phyloP scores from a whole-genome alignment of 2,888 invertebrate species.

The Harpalus rubripes region DNA sequence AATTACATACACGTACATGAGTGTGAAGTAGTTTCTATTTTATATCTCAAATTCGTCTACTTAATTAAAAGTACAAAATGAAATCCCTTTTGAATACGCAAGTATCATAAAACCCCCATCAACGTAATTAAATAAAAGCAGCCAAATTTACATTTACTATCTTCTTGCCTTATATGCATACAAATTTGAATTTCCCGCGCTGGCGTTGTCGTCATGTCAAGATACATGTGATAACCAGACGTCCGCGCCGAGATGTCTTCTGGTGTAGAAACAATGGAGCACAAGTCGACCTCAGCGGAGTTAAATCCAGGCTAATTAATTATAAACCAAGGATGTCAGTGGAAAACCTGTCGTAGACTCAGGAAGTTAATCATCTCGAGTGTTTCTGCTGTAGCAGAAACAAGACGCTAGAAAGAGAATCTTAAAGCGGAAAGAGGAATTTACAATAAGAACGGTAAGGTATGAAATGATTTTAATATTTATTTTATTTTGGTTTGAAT shows the following conservation, averaged over 20 bases:
- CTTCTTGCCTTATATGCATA: background rate
- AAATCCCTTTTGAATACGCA: background rate
- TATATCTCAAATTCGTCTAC: background rate
- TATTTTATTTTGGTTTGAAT: too few relatives aligned
- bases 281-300: conserved; percentile 14
- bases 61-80: background rate
- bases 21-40: too few relatives aligned
- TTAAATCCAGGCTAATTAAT: conserved; percentile 33
- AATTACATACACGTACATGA: too few relatives aligned
- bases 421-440: background rate
- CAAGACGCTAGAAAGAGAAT: background rate
- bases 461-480: too few relatives aligned
- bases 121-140: background rate
- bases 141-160: conserved; percentile 1
- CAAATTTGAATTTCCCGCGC: background rate
- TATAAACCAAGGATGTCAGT: conserved; percentile 30
- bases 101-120: background rate
- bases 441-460: too few relatives aligned
- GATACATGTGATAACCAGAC: conserved; percentile 33
- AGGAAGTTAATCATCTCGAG: conserved; percentile 41
- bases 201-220: background rate
- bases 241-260: conserved; percentile 15
- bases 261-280: conserved; percentile 7
- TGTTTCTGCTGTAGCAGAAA: background rate
- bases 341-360: background rate